phyloP scores from a whole-genome alignment of 37 sponge, comb jelly and placozoan species.

The Dysidea cf. avara region DNA sequence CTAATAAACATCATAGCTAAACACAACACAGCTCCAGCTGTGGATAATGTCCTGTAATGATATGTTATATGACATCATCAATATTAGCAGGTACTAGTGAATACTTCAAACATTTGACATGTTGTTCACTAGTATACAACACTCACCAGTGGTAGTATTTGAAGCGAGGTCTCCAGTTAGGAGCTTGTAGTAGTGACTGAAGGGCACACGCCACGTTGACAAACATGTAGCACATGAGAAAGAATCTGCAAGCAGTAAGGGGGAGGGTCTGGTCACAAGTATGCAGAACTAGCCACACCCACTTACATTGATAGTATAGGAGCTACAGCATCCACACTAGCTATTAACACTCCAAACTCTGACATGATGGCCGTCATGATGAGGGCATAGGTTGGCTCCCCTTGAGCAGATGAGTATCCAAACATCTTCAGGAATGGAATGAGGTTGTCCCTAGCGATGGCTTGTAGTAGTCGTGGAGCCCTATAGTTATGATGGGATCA shows the following conservation, averaged over 20 bases:
- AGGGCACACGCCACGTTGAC: constrained; percentile 95
- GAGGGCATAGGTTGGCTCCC: constrained; percentile 94
- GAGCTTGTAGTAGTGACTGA: constrained; percentile 92
- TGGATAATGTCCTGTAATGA: constrained; percentile 60
- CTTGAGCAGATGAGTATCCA: constrained; percentile 58
- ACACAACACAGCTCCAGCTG: constrained; percentile 84
- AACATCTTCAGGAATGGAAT: constrained; percentile 85
- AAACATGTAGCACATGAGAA: constrained; percentile 96
- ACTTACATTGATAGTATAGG: constrained; percentile 97
- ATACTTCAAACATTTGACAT: too few species aligned
- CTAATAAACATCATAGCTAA: constrained; percentile 93
- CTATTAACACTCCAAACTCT: constrained; percentile 90
- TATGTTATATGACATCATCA: too few species aligned
- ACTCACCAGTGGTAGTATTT: constrained; percentile 90
- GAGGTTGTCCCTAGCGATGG: constrained; percentile 93
- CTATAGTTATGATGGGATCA: constrained; percentile 15
- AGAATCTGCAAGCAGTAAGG: constrained; percentile 75
- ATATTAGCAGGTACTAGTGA: background rate
- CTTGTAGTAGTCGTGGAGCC: constrained; percentile 95
- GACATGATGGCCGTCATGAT: constrained; percentile 83
- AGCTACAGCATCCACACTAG: constrained; percentile 91
- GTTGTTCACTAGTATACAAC: background rate
- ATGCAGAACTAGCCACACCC: constrained; percentile 15
- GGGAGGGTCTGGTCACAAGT: too few species aligned
- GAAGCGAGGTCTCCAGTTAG: constrained; percentile 98